Percentiles rank a stretch among this genome's conserved stretches.
phyloP scores from a whole-genome alignment of 2,797 vertebrate species.

The Myripristis jacobus region DNA sequence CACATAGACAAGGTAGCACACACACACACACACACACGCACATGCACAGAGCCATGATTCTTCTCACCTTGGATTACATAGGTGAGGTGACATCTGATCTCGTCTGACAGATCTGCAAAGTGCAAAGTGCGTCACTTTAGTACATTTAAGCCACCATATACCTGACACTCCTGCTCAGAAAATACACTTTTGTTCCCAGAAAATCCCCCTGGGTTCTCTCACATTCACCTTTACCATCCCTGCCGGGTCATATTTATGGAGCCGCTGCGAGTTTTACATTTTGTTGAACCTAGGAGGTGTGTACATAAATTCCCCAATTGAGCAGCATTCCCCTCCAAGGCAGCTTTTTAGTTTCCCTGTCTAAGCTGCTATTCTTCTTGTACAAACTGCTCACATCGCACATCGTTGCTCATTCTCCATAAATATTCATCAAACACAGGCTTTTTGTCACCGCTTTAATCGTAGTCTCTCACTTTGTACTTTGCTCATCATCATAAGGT shows the following conservation, averaged over 20 bases:
- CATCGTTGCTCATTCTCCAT: conserved; percentile 3
- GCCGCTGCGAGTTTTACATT: neutral
- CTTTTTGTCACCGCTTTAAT: conserved; percentile 17
- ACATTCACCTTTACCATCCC: neutral
- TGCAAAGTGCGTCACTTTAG: neutral
- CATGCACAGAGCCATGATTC: conserved; percentile 6
- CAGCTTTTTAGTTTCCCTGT: neutral
- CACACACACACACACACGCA: neutral
- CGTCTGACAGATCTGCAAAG: neutral
- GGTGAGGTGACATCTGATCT: neutral
- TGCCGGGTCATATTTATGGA: neutral
- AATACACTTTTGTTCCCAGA: no score
- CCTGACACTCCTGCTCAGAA: no score
- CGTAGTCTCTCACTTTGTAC: neutral
- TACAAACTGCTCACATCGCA: neutral
- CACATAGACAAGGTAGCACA: conserved; percentile 93
- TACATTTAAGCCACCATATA: neutral
- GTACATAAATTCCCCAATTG: neutral
- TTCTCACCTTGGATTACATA: neutral
- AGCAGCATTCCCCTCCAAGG: neutral
- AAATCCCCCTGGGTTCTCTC: no score
- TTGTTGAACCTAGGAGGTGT: neutral
- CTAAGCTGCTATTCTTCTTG: neutral
- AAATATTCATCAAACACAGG: conserved; percentile 3
- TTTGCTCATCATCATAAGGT: neutral